Base-by-base conservation (phyloP, 2,888 invertebrate species). In the Griposia aprilina region DNA sequence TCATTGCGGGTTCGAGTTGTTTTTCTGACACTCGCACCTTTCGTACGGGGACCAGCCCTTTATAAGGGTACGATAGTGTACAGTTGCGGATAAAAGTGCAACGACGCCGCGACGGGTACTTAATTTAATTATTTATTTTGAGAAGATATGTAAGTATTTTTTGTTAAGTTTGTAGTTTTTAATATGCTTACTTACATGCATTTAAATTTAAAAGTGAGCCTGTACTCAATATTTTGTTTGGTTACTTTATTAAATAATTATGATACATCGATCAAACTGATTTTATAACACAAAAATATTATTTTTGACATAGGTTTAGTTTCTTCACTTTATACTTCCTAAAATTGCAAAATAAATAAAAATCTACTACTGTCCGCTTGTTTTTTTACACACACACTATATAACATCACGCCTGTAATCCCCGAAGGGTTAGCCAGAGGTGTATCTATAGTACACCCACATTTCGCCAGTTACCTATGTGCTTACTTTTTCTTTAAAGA, bases 1-100 rank as follows among this genome's bases (percentile, higher is more conserved):
- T 96, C 96, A 96, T 96, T 96, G 96, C 93, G 95, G 95, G 92
- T 90, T 90, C 84, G 92, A 92, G 92, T 90, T 92, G 95, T 94
- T 95, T 95, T 95, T 94, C 94, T 95, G 94, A 94, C 94, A 93
- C 93, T 93, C 93, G 92, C 93, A 92, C 92, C 92, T 91, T 85
- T 88, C 85, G 87, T 88, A 89, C 90, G 90, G 94, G 94, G 94
- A 86, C 89, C 84, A 86, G 91, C 93, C 94, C 94, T 93, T 91
- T 86, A 68, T 74, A 66, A 85, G 87, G 92, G 92, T 90, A 86
- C 74, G 45, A 26, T 36, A 89, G 2, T 89, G 90, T 91, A 93
- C 90, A 80, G 81, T 78, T 67, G 63, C 30, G 20, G 0, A 80
- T 70, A 90, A 87, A 92, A 90, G 75, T 86, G 79, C 76, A 63